Evolutionary conservation across 2,888 invertebrate genomes (phyloP), one percentile per base, ranked within the genome.

Genomic region (Trichopoda pennipes): DNA sequence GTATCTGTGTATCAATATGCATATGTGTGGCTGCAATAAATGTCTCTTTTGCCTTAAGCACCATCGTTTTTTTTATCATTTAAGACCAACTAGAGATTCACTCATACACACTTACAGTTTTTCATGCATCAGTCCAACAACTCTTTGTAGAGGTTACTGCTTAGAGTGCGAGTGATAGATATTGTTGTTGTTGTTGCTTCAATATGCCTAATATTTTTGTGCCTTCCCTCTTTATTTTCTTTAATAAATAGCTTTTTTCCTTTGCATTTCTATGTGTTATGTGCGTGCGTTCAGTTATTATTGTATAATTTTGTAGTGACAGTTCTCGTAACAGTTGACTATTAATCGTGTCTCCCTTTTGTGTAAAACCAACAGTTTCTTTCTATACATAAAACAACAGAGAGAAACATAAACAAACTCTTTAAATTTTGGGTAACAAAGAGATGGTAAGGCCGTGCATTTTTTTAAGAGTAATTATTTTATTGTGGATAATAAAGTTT

Each of bases 21-120:
- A 56, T 66, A 51, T 53, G 3, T 83, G 75, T 68, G 77, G 73
- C 23, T 68, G 63, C 69, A 72, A 47, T 38, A 74, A 85, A 74
- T 82, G 84, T 83, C 78, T 83, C 73, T 82, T 80, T 82, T 80
- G 80, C 74, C 82, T 72, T 76, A 78, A 72, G 69, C 74, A 70
- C 70, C 63, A n/a, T 72, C 16, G 63, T 56, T 2, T 49, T 28
- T 60, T 60, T 47, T 64, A 17, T 69, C 61, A 69, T 63, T 63
- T 21, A 14, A 10, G 16, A 2, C 38, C 23, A 28, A 6, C 2
- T 28, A 28, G 2, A 28, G 2, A 28, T 28, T 28, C 8, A 28
- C 6, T 7, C 28, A 28, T 28, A 28, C 28, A 47, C 47, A 38
- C 28, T 17, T 23, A 58, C 19, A 35, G 17, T 23, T 58, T 17